Evolutionary conservation across 2,797 vertebrate genomes (phyloP).

Genomic region (Urosaurus nigricauda): DNA sequence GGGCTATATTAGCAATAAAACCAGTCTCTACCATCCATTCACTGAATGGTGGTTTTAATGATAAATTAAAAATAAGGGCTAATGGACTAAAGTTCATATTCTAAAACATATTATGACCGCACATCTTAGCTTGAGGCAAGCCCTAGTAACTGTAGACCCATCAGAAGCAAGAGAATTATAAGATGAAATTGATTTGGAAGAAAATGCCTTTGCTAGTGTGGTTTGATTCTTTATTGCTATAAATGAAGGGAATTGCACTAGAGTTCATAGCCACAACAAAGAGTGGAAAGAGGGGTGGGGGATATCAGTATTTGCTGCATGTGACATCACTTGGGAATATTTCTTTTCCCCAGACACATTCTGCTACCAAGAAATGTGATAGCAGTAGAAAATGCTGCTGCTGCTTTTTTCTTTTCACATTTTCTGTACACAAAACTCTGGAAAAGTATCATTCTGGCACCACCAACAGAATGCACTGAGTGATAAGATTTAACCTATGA

Average conservation of each 20-base stretch:
- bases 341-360: not conserved
- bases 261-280: not conserved
- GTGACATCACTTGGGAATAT: not conserved
- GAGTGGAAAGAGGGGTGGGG: not conserved
- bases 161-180: not conserved
- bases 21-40: not conserved
- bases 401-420: no score
- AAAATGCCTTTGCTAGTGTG: not conserved
- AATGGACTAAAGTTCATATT: not conserved
- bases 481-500: not conserved
- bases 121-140: not conserved
- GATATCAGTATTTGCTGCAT: not conserved
- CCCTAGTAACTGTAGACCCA: not conserved
- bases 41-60: not conserved
- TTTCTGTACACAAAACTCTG: not conserved
- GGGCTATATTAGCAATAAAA: not conserved
- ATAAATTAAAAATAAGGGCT: conserved; percentile 16
- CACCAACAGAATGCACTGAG: not conserved
- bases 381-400: not conserved
- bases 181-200: not conserved
- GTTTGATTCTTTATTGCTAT: not conserved
- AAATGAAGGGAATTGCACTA: not conserved
- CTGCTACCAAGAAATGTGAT: not conserved
- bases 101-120: not conserved
- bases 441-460: not conserved